Conservation (phyloP, 2,797 vertebrate species). For the Fringilla coelebs region DNA sequence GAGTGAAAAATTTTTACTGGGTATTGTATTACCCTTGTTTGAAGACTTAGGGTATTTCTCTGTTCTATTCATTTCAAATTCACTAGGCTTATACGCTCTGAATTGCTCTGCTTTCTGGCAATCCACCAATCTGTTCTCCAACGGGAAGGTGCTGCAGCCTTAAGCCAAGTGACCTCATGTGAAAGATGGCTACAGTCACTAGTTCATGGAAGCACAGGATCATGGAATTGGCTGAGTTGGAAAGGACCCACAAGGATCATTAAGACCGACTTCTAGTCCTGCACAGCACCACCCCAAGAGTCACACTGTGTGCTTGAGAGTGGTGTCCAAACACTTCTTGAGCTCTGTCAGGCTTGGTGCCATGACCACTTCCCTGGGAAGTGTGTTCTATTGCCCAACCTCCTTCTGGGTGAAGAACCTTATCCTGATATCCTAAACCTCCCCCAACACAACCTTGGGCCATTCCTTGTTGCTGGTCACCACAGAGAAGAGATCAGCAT, state of each 20-base stretch:
- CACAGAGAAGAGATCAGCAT: not conserved
- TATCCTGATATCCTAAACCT: not conserved
- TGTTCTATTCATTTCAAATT: not conserved
- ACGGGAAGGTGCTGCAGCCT: not conserved
- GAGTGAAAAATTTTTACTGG: not conserved
- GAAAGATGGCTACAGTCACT: not conserved
- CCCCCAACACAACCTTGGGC: not conserved
- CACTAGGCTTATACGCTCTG: not conserved
- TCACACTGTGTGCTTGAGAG: not conserved
- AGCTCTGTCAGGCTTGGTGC: not conserved
- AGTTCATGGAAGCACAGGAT: not conserved
- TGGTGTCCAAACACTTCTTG: not conserved
- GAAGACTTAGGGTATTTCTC: not conserved
- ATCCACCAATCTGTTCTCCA: not conserved
- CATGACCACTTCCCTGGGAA: accelerated
- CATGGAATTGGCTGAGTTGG: not conserved
- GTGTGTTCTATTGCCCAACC: not conserved
- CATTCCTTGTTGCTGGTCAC: not conserved
- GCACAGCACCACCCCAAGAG: not conserved
- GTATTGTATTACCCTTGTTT: not conserved
- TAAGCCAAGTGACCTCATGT: not conserved
- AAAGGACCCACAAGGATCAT: not conserved
- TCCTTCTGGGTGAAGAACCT: not conserved
- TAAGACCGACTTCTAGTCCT: not conserved
- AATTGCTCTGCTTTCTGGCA: not conserved